Evolutionary conservation across 1,140 invertebrate genomes (phyloP), one percentile per base, ranked within the genome.

Genomic region (Trachymyrmex cornetzi): DNA sequence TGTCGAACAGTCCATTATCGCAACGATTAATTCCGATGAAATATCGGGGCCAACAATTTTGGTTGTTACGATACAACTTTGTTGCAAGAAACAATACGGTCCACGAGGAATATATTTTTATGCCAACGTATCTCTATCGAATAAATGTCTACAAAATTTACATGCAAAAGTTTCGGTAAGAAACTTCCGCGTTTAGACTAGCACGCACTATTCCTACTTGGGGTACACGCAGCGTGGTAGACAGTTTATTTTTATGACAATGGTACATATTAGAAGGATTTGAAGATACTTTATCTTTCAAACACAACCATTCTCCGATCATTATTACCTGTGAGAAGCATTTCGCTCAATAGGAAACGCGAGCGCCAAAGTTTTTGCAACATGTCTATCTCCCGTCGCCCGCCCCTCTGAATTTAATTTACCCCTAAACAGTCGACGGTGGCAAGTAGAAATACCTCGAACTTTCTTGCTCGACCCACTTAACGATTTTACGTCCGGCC

Each of bases 401-500:
- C 24, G 9, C 16, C 55, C 16, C n/a, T 12, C 12, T 22, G 57
- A 80, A 81, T 79, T 87, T 74, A 74, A 77, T 90, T 87, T 64
- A 61, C 80, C 61, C 30, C 57, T 84, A 85, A 85, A 88, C 59
- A 64, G 71, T 27, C 22, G 38, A 63, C 34, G 67, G 55, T 7
- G 34, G 55, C 74, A 53, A 80, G 66, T 61, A 55, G 74, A 74
- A 44, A 53, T 61, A 69, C 69, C 44, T 64, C 80, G 16, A 90
- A 90, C 79, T 90, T 90, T 85, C 57, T 82, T 85, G 77, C 85
- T 85, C 86, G 91, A 89, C 91, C 90, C 88, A 91, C 86, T 92
- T 92, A 92, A 93, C 91, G 92, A 93, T 93, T 93, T 93, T 92
- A 91, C 88, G 90, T 92, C 91, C 80, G 86, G 75, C 24, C 64